These are phyloP conservation scores for Xenopus tropicalis DNA, from an alignment of 2,113 vertebrate species.

Conservation along the genomic window UCB_Xtro_10.0 CM004446.2:70193001-70193500, in stretches of 20 bases:
- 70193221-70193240: slow-evolving; percentile 84
- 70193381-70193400: slow-evolving; percentile 60
- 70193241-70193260: slow-evolving; percentile 80
- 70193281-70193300: slow-evolving; percentile 85
- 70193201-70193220: slow-evolving; percentile 81
- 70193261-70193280: slow-evolving; percentile 93
- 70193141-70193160: slow-evolving; percentile 99
- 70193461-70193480: slow-evolving; percentile 36
- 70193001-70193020: slow-evolving; percentile 99
- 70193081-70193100: slow-evolving; percentile 97
- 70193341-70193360: slow-evolving; percentile 78
- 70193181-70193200: slow-evolving; percentile 68
- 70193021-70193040: slow-evolving; percentile 99
- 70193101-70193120: slow-evolving; percentile 99
- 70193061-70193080: slow-evolving; percentile 99
- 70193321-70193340: slow-evolving; percentile 80
- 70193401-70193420: slow-evolving; percentile 55
- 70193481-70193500: slow-evolving; percentile 37
- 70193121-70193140: slow-evolving; percentile 99
- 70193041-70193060: slow-evolving; percentile 99
- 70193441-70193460: slow-evolving; percentile 30
- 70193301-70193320: slow-evolving; percentile 70
- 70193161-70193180: slow-evolving; percentile 86
- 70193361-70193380: slow-evolving; percentile 72
- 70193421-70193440: slow-evolving; percentile 55